Conservation (phyloP, 2,797 vertebrate genomes). For the Epinephelus awoara region DNA sequence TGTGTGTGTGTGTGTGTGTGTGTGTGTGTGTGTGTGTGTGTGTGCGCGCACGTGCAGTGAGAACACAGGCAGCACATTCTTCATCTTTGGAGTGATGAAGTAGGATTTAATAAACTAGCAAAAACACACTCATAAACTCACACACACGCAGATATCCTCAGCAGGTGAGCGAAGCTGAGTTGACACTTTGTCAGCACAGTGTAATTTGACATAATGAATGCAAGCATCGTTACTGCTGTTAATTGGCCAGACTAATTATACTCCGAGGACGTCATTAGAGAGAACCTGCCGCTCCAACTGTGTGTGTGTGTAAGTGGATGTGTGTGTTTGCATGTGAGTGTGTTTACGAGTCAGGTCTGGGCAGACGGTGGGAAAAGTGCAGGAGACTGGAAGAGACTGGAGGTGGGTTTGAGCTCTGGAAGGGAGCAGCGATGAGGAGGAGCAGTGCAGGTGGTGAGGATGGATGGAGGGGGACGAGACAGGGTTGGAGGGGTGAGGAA, state of each 20-base stretch:
- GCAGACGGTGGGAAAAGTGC: conserved; percentile 85
- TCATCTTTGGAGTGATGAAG: conserved; percentile 72
- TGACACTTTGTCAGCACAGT: conserved; percentile 93
- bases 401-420: conserved; percentile 59
- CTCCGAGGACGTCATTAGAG: conserved; percentile 99
- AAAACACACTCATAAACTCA: conserved; percentile 41
- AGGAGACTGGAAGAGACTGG: conserved; percentile 46
- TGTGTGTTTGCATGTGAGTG: conserved; percentile 46
- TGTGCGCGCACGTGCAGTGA: conserved; percentile 24
- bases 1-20: conserved; percentile 14
- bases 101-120: conserved; percentile 72
- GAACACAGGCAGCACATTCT: conserved; percentile 59
- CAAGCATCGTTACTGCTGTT: conserved; percentile 99
- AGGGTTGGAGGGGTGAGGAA: conserved; percentile 33
- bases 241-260: conserved; percentile 99
- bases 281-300: conserved; percentile 87
- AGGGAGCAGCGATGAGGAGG: conserved; percentile 36
- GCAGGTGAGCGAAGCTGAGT: conserved; percentile 98
- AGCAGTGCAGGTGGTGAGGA: conserved; percentile 66
- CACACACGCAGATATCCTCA: conserved; percentile 70
- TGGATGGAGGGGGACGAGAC: conserved; percentile 29
- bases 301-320: conserved; percentile 50
- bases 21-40: conserved; percentile 23
- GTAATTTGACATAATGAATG: conserved; percentile 99
- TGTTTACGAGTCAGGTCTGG: conserved; percentile 84